phyloP scores from a whole-genome alignment of 2,113 vertebrate genomes.

The Romanogobio albipinnatus region DNA sequence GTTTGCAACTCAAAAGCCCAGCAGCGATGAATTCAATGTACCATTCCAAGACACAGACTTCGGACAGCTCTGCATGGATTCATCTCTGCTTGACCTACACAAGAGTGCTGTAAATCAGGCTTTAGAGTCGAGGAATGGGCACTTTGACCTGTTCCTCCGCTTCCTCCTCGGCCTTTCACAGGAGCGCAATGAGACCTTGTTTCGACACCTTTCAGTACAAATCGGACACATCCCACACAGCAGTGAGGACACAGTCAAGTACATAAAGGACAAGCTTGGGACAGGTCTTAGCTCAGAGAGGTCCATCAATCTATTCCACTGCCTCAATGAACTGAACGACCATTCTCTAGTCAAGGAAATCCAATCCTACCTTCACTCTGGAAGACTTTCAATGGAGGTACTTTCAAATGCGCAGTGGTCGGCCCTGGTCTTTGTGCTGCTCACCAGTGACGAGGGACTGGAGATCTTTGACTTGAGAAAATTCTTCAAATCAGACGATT shows the following conservation, averaged over 20 bases:
- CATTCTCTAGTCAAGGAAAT: slow-evolving; percentile 45
- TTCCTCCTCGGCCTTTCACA: slow-evolving; percentile 48
- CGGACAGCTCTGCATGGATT: slow-evolving; percentile 32
- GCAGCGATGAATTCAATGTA: background rate
- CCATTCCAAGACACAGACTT: background rate
- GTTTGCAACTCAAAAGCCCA: slow-evolving; percentile 10
- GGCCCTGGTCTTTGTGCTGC: slow-evolving; percentile 47
- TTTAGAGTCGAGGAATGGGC: slow-evolving; percentile 11
- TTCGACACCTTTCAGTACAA: slow-evolving; percentile 10
- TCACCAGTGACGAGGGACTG: slow-evolving; percentile 36
- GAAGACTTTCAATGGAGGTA: slow-evolving; percentile 14
- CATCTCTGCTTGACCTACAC: slow-evolving; percentile 41
- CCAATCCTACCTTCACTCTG: slow-evolving; percentile 29
- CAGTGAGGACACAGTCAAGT: slow-evolving; percentile 19
- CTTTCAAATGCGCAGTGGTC: slow-evolving; percentile 49
- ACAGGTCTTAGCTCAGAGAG: slow-evolving; percentile 20
- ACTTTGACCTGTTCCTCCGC: slow-evolving; percentile 26
- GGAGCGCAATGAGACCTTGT: slow-evolving; percentile 27
- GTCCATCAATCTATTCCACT: slow-evolving; percentile 31
- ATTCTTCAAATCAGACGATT: slow-evolving; percentile 30
- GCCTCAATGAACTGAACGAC: slow-evolving; percentile 18
- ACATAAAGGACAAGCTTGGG: slow-evolving; percentile 37
- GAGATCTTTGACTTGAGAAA: slow-evolving; percentile 47
- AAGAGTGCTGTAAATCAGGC: slow-evolving; percentile 42
- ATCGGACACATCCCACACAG: background rate